Base-by-base conservation (phyloP, 2,797 vertebrate species). In the Danio albolineatus region DNA sequence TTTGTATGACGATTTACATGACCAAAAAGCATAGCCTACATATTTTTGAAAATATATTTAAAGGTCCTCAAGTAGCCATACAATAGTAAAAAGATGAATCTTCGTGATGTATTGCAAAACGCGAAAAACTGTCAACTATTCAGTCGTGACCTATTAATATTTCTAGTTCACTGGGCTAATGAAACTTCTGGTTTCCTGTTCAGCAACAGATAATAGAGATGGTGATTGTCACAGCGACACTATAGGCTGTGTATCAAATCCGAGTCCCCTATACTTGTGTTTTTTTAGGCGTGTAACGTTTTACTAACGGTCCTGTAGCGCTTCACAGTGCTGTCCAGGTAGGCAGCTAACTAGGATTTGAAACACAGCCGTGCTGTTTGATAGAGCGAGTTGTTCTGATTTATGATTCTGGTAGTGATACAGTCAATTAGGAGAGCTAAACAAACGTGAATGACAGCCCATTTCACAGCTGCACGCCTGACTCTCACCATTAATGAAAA, bases 361-460 rank as follows among this genome's bases (percentile, higher is more conserved):
- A 61, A 5, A 13, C 48, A 36, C 44, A 44, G 17, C 3, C 39
- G 10, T 57, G 53, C 17, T 43, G 13, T 76, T 65, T 65, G 13
- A 12, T 21, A 59, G 14, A 61, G 49, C 53, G 10, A 43, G 6
- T 17, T 46, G 19, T 53, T 21, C 28, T 59, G 53, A 65, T 74
- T 82, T 64, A 53, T 66, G 41, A 84, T 53, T 72, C 64, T 76
- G 66, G 12, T 21, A 53, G 67, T 59, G 70, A 67, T 80, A 56
- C 53, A 57, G 65, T 77, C 56, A 82, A 46, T 80, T 72, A 73
- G 65, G 56, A 83, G 54, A 82, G 57, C 72, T 76, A 70, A 57
- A 81, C 76, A 46, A 57, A 41, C 75, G 39, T 82, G 71, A 85
- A 57, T 84, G 84, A 84, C 80, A 85, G 71, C 21, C 71, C 61